A percentile compares a stretch with the other conserved stretches of the same genome.
Evolutionary conservation across 2,888 invertebrate species (phyloP).

Genomic region (Drosophila austrosaltans): DNA sequence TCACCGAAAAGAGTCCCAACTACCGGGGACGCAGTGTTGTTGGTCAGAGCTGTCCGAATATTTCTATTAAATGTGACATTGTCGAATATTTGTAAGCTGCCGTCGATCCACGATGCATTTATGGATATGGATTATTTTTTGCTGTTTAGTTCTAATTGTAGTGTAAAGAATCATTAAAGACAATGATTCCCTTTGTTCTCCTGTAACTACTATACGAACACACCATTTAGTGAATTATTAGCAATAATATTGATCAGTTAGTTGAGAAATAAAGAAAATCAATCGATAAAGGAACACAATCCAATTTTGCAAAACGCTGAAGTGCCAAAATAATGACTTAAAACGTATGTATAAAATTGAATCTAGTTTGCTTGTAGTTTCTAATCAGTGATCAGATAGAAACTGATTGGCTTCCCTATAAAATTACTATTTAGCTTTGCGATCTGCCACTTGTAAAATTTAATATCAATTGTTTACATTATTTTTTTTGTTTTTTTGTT

Average conservation of each 20-base stretch:
- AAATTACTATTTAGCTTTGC: too few species aligned
- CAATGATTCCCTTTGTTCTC: slow-evolving; percentile 48
- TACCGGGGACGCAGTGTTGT: slow-evolving; percentile 84
- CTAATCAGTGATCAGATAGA: too few species aligned
- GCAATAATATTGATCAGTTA: slow-evolving; percentile 56
- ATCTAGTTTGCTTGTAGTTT: too few species aligned
- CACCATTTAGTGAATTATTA: slow-evolving; percentile 59
- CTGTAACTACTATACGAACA: slow-evolving; percentile 35
- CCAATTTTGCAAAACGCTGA: background rate
- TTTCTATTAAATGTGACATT: slow-evolving; percentile 97
- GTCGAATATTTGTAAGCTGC: slow-evolving; percentile 92
- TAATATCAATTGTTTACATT: too few species aligned
- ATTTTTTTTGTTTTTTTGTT: too few species aligned
- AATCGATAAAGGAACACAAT: background rate
- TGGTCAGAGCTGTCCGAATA: slow-evolving; percentile 95
- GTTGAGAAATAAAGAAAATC: slow-evolving; percentile 62
- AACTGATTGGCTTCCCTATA: too few species aligned
- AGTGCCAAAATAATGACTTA: too few species aligned
- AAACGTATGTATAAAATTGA: too few species aligned
- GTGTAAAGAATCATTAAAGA: slow-evolving; percentile 42
- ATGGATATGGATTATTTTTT: slow-evolving; percentile 23
- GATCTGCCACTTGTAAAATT: too few species aligned
- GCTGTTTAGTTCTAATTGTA: slow-evolving; percentile 56
- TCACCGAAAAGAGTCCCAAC: slow-evolving; percentile 91
- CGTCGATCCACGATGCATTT: slow-evolving; percentile 26